These are phyloP conservation scores for Xylota sylvarum DNA, from an alignment of 2,888 invertebrate species.

Conservation along the genomic window DNA sequence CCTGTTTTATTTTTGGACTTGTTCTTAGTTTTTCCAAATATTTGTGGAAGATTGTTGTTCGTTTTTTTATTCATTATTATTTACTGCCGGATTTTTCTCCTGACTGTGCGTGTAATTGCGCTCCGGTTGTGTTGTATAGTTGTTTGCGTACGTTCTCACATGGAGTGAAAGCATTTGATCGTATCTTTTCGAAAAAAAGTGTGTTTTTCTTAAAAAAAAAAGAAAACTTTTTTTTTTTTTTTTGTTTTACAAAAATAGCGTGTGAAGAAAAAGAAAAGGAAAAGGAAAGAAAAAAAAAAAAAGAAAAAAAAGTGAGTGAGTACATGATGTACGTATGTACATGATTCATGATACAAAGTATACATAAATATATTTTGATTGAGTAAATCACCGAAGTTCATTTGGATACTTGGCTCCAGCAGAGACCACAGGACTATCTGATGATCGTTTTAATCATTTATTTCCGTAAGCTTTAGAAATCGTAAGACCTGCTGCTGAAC, in stretches of 20 bases:
- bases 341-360: too few relatives aligned
- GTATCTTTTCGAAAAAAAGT: constrained; percentile 32
- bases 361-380: constrained; percentile 5
- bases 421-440: constrained; percentile 59
- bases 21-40: constrained; percentile 27
- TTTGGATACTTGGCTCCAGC: constrained; percentile 59
- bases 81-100: constrained; percentile 9
- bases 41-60: constrained; percentile 19
- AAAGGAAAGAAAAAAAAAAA: constrained; percentile 4
- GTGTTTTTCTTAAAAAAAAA: constrained; percentile 6
- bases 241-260: constrained; percentile 60
- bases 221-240: neutral
- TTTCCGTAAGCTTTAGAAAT: constrained; percentile 60
- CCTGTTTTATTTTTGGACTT: constrained; percentile 44
- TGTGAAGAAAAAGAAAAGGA: neutral
- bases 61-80: constrained; percentile 10
- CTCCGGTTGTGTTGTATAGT: neutral
- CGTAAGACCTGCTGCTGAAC: constrained; percentile 33
- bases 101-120: constrained; percentile 9
- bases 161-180: constrained; percentile 28
- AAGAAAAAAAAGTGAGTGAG: constrained; percentile 50
- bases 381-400: constrained; percentile 21
- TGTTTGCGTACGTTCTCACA: constrained; percentile 1
- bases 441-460: constrained; percentile 68
- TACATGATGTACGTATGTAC: constrained; percentile 19